These are phyloP conservation scores for Rhagophthalmus giganteus DNA, from an alignment of 2,888 invertebrate genomes.

Conservation along the genomic window DNA sequence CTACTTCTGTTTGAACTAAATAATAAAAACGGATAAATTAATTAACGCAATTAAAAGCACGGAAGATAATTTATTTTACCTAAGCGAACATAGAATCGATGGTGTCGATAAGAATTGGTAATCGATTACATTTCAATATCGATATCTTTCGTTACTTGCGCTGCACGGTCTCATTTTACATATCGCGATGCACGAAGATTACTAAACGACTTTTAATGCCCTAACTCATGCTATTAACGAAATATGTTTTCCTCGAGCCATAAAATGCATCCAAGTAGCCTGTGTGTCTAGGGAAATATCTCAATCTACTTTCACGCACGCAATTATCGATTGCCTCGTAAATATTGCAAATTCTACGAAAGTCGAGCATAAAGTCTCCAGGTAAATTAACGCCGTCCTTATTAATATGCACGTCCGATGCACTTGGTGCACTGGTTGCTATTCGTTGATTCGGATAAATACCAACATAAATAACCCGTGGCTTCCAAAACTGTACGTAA, in stretches of 20 bases:
- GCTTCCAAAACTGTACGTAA: constrained; percentile 49
- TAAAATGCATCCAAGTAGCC: constrained; percentile 38
- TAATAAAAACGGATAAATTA: too few species aligned
- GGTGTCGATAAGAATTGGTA: constrained; percentile 36
- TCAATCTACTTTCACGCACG: constrained; percentile 52
- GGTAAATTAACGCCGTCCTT: constrained; percentile 48
- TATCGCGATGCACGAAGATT: constrained; percentile 56
- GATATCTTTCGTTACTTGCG: constrained; percentile 49
- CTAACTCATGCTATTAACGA: constrained; percentile 54
- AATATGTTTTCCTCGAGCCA: constrained; percentile 45
- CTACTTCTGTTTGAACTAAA: too few species aligned
- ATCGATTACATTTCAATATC: constrained; percentile 23
- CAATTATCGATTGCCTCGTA: constrained; percentile 51
- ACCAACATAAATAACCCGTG: constrained; percentile 49
- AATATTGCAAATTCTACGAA: constrained; percentile 48
- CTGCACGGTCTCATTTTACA: constrained; percentile 55
- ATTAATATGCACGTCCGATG: constrained; percentile 45
- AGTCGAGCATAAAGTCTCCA: constrained; percentile 42
- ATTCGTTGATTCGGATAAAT: constrained; percentile 49
- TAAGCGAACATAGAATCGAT: too few species aligned
- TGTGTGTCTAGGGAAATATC: constrained; percentile 47
- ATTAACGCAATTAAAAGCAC: too few species aligned
- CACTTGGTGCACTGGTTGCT: constrained; percentile 37
- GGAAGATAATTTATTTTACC: too few species aligned
- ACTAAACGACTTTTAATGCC: constrained; percentile 54